Base-by-base conservation (phyloP, 2,113 vertebrate species). In the Psilopsiagon aymara region DNA sequence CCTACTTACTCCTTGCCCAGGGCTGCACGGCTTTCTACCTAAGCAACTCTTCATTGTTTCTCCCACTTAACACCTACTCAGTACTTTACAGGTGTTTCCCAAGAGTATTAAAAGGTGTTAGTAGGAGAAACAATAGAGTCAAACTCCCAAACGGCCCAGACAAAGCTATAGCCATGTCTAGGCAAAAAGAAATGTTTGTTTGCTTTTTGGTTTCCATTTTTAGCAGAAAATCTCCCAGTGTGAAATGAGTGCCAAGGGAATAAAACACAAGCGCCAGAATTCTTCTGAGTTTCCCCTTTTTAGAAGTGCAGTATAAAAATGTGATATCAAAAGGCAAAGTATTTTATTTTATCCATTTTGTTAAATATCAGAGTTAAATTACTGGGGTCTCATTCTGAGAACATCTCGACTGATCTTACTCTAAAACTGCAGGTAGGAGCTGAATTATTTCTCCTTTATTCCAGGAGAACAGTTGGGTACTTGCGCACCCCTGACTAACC, bases 61-160 rank as follows among this genome's bases (percentile, higher is more conserved):
- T 93, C 73, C 77, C 81, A 82, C 94, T 92, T 88, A 86, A 82
- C 66, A 95, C 93, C 93, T 74, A 90, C 87, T 95, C 94, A 90
- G 27, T n/a, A 25, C 75, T 82, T 96, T 4, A 75, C 69, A 94
- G 96, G 87, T 90, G 55, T 92, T 95, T 96, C 93, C 71, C 90
- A 77, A 57, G 51, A 92, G 71, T 71, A 93, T 94, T 83, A 86
- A 70, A 95, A 97, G 84, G 78, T 95, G 74, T 86, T 49, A 88
- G 82, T 33, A 49, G 37, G 14, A 95, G 57, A 90, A 96, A 96
- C 82, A 94, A 94, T 28, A 41, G 55, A 90, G 55, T 39, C 82
- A 44, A 91, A 93, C 55, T 86, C 71, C 35, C 77, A 39, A 33
- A 68, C 10, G 33, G 23, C 27, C 8, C 11, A 41, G 63, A 49